Evolutionary conservation across 1,140 invertebrate species (phyloP), one percentile per base, ranked within the genome.

Genomic region (Planococcus citri): DNA sequence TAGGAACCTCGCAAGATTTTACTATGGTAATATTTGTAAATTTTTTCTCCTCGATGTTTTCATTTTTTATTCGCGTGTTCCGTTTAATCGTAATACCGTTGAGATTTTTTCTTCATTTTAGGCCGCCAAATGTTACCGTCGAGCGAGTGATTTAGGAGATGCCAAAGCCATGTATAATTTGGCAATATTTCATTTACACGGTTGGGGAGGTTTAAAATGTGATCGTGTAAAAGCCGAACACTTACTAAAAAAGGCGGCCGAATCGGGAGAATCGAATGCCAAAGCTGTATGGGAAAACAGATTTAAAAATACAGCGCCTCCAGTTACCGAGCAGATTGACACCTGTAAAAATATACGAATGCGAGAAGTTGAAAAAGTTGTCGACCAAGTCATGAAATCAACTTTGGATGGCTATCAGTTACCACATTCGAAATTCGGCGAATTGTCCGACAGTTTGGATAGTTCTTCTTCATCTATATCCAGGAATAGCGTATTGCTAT

Each of bases 111-210:
- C n/a, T n/a, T n/a, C n/a, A n/a, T n/a, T 77, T 29, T 70, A 86
- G 84, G 85, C 85, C 68, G 83, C 82, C 75, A 80, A 84, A 71
- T 78, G 82, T 72, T 87, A 86, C 73, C 76, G 78, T 69, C 77
- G 78, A 69, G 85, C 84, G 27, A 82, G 84, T n/a, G 75, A 81
- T 20, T 74, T 77, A 64, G 81, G 83, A 27, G 84, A 87, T 75
- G 78, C 83, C 1, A 80, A 80, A 72, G 85, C 85, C 0, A 79
- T 83, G 70, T 87, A 86, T 75, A 87, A 87, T 73, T 77, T 86
- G 33, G 84, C 82, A 10, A 80, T 87, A 57, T 87, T 83, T 73
- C 79, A 85, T 76, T 84, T 82, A 9, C 84, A 85, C 76, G 85
- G 85, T 1, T 78, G 79, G 72, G 85, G 84, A 27, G 84, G 82